Percentiles rank a stretch among this genome's conserved stretches.
Evolutionary conservation across 2,888 invertebrate species (phyloP).

Genomic region (Cephus pulcher): DNA sequence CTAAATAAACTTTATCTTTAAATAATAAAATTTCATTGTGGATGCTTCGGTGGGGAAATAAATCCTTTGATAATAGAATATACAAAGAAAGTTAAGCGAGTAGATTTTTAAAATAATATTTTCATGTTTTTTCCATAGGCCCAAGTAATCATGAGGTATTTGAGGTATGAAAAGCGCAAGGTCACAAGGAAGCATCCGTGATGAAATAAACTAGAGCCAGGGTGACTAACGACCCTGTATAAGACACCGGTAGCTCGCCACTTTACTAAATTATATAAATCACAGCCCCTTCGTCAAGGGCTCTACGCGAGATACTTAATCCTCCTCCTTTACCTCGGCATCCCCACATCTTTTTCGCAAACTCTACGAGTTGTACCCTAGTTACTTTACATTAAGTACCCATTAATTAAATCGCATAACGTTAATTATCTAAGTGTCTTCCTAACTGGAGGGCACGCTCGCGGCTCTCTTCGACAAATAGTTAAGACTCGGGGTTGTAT

Average conservation of each 20-base stretch:
- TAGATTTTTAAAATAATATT: background rate
- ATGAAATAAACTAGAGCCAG: conserved; percentile 12
- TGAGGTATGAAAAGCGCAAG: background rate
- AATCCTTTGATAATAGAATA: background rate
- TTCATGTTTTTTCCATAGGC: background rate
- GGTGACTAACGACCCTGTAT: conserved; percentile 52
- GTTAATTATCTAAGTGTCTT: conserved; percentile 47
- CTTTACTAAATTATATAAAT: conserved; percentile 65
- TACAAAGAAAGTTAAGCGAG: background rate
- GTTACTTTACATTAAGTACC: conserved; percentile 57
- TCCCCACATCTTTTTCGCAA: conserved; percentile 12
- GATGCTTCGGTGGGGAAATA: too few relatives aligned
- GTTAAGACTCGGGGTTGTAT: background rate
- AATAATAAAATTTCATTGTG: too few relatives aligned
- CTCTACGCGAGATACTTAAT: conserved; percentile 51
- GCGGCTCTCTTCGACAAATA: conserved; percentile 15
- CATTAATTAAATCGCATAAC: conserved; percentile 54
- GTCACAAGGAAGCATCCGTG: background rate
- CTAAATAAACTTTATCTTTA: too few relatives aligned
- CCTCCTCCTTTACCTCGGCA: conserved; percentile 30
- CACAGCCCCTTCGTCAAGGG: conserved; percentile 58
- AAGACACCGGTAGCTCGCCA: conserved; percentile 52
- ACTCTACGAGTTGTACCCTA: conserved; percentile 38
- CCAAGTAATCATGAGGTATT: background rate
- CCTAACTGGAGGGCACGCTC: conserved; percentile 36